Base-by-base conservation (phyloP, 2,797 vertebrate species). In the Echeneis naucrates region DNA sequence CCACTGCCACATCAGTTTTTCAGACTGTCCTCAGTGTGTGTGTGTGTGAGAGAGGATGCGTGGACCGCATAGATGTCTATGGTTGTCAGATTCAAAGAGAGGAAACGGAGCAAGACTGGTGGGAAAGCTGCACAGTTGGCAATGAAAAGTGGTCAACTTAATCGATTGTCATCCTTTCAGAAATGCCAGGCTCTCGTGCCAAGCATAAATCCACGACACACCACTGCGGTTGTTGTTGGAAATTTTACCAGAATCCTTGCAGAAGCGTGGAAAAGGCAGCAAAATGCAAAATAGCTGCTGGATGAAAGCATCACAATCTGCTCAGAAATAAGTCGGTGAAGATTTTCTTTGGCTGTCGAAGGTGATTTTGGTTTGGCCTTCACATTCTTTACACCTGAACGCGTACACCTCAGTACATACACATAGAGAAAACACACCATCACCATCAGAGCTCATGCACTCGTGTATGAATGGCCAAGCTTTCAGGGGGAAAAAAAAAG, bases 1-100 rank as follows among this genome's bases (percentile, higher is more conserved):
- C 72, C 67, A 78, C 72, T 83, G 87, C 82, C 85, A 76, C 79
- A 77, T 80, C 82, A n/a, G 40, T 58, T 85, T 86, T 79, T 70
- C 72, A 83, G 61, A 58, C 70, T 63, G 27, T 69, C 62, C 23
- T 80, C n/a, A 48, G n/a, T n/a, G n/a, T n/a, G 14, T 70, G 8
- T 23, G 0, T 16, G 47, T 35, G 23, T 53, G 45, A 33, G 40
- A 17, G 33, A 9, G 11, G 6, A 2, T 35, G 32, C n/a, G n/a
- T n/a, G n/a, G n/a, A n/a, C n/a, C n/a, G 32, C 10, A 17, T 17
- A 17, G 37, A 73, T 12, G 48, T 44, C 44, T 69, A 40, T 52
- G 16, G 24, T 47, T 61, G 45, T 23, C 38, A 72, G 47, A 9
- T 42, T 59, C 48, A 33, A 55, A 17, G 40, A 51, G 24, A 33